phyloP scores from a whole-genome alignment of 1,140 invertebrate species.

The Zaprionus kolodkinae region DNA sequence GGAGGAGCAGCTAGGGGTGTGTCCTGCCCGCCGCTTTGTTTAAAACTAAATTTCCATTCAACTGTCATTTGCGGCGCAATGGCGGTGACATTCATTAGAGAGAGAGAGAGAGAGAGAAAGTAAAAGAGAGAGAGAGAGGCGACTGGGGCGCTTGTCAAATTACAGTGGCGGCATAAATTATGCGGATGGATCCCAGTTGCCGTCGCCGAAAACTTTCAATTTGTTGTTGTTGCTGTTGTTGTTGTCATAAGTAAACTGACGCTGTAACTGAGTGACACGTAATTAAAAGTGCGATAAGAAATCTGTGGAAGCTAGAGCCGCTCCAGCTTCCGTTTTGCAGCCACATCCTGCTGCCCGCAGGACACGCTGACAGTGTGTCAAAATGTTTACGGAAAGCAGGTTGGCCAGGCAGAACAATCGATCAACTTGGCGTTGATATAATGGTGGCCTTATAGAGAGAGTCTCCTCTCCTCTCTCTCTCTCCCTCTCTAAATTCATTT shows the following conservation, averaged over 20 bases:
- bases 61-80: slow-evolving; percentile 70
- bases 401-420: slow-evolving; percentile 15
- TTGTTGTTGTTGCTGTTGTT: slow-evolving; percentile 32
- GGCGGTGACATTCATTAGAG: slow-evolving; percentile 48
- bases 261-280: slow-evolving; percentile 66
- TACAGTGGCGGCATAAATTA: slow-evolving; percentile 54
- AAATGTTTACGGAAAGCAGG: slow-evolving; percentile 8
- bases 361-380: slow-evolving; percentile 33
- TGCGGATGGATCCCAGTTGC: slow-evolving; percentile 21
- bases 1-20: not conserved
- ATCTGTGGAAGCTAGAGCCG: slow-evolving; percentile 20
- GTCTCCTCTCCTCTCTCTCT: too few relatives aligned
- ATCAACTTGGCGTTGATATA: slow-evolving; percentile 41
- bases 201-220: slow-evolving; percentile 45
- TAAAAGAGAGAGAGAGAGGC: too few relatives aligned
- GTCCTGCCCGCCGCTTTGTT: slow-evolving; percentile 50
- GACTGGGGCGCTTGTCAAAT: slow-evolving; percentile 31
- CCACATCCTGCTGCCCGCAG: not conserved
- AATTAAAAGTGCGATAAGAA: slow-evolving; percentile 63
- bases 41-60: slow-evolving; percentile 70
- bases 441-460: not conserved
- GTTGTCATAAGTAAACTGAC: slow-evolving; percentile 58
- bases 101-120: not conserved
- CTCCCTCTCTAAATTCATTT: not conserved
- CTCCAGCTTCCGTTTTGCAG: not conserved